These are phyloP conservation scores for Otus sunia DNA, from an alignment of 2,113 vertebrate genomes.

Conservation along the genomic window DNA sequence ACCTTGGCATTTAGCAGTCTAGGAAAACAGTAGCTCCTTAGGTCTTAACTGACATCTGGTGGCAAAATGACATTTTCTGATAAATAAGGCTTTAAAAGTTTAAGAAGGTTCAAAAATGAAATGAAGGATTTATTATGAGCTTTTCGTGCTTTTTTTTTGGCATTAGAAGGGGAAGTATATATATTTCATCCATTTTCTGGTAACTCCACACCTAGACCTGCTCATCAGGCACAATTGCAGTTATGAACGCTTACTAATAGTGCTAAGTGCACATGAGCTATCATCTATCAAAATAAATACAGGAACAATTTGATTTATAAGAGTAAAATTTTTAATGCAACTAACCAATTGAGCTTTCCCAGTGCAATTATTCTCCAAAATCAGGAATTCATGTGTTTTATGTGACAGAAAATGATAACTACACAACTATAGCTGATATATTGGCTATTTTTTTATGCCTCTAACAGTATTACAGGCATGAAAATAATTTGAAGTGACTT, in stretches of 20 bases:
- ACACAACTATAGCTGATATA: not conserved
- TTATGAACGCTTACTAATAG: not conserved
- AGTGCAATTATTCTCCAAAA: not conserved
- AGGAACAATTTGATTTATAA: not conserved
- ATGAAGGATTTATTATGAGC: not conserved
- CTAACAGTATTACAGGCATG: not conserved
- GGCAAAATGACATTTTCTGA: not conserved
- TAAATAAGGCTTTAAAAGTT: not conserved
- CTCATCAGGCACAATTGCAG: not conserved
- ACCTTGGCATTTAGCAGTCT: not conserved
- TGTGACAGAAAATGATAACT: not conserved
- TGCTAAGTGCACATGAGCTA: not conserved
- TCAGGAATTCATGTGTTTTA: not conserved
- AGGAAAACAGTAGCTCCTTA: not conserved
- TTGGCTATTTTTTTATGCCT: not conserved
- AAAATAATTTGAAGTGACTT: conserved; percentile 28
- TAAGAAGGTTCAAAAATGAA: not conserved
- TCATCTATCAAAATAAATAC: not conserved
- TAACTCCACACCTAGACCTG: not conserved
- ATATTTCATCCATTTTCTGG: not conserved
- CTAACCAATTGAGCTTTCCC: not conserved
- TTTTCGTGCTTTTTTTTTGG: not conserved
- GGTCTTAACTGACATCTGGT: not conserved
- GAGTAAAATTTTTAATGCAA: not conserved
- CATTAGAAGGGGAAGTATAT: not conserved